Base-by-base conservation (phyloP, 2,888 invertebrate genomes). In the Myathropa florea region DNA sequence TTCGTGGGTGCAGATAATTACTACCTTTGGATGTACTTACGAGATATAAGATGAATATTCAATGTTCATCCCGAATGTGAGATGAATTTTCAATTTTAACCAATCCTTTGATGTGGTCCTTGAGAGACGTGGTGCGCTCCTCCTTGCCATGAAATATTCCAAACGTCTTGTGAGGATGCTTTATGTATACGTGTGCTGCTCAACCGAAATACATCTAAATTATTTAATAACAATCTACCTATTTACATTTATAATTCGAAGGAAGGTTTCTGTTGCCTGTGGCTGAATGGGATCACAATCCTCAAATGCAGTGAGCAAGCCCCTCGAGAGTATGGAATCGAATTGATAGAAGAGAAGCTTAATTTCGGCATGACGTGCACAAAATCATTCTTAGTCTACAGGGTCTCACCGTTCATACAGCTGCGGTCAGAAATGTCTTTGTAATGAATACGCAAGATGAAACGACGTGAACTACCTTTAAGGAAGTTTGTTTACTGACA, bases 41-140 rank as follows among this genome's bases (percentile, higher is more conserved):
- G 23, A 63, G 21, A 76, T 61, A 76, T 68, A 53, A 53, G 73
- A 39, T 81, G 77, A 85, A 85, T 85, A 81, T 81, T 81, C 77
- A 60, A 73, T 83, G 57, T 36, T 68, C 36, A 63, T 14, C 28
- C 23, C 23, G 72, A 30, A 33, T 63, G 72, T 68, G 77, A 72
- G 67, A 33, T 67, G 83, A 77, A 83, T 83, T 36, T 72, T 72
- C n/a, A 72, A 83, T 71, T 75, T 36, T 12, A 7, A 23, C 36
- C 7, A 14, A 14, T 46, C 23, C 77, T 77, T 77, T 77, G 61
- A 70, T 33, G 55, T 63, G 46, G 28, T 39, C 4, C 4, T 1
- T 4, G n/a, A 6, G 4, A 7, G 7, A 7, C 18, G 7, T n/a
- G 39, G n/a, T 6, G n/a, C 12, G 33, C 10, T 33, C 0, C 36